phyloP scores from a whole-genome alignment of 2,797 vertebrate species.

The Heliangelus exortis region DNA sequence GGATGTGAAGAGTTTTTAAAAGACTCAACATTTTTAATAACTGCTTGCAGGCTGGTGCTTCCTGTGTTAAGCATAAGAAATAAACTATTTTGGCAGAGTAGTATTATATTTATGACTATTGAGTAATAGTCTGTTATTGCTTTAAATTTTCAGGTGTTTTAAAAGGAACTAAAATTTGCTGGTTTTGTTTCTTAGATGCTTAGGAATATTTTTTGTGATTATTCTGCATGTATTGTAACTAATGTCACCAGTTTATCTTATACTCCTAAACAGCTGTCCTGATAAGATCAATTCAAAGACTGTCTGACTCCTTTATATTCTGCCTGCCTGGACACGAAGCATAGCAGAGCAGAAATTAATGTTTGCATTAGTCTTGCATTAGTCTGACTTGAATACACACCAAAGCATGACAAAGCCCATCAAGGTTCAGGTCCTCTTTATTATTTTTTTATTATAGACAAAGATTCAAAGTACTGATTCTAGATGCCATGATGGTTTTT shows the following conservation, averaged over 20 bases:
- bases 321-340: not conserved
- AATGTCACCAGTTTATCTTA: not conserved
- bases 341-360: not conserved
- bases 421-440: not conserved
- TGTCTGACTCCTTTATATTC: conserved; percentile 16
- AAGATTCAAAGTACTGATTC: not conserved
- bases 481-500: accelerated
- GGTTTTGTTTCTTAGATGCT: not conserved
- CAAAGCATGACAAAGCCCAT: not conserved
- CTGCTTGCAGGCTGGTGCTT: not conserved
- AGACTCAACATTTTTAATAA: not conserved
- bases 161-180: not conserved
- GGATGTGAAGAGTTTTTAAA: not conserved
- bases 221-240: not conserved
- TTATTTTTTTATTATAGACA: not conserved
- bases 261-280: not conserved
- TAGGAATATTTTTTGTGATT: not conserved
- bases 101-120: not conserved
- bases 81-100: not conserved
- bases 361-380: not conserved
- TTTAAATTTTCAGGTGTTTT: not conserved
- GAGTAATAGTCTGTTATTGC: not conserved
- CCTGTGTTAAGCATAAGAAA: not conserved
- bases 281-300: not conserved
- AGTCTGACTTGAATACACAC: not conserved